Percentiles rank a stretch among this genome's conserved stretches.
Evolutionary conservation across 2,797 vertebrate genomes (phyloP).

Genomic region (Premnoplex brunnescens): DNA sequence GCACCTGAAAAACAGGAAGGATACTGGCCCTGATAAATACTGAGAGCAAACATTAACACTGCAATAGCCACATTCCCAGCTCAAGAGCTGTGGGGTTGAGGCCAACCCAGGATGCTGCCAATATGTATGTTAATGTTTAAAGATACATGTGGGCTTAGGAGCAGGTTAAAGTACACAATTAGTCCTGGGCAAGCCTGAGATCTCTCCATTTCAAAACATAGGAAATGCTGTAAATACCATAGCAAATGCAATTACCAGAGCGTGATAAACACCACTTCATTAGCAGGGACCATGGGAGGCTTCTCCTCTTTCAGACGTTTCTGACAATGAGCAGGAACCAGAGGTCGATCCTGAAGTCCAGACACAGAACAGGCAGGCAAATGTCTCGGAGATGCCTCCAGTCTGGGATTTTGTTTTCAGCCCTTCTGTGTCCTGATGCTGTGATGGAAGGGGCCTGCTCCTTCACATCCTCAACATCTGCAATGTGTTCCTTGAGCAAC

Average conservation of each 20-base stretch:
- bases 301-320: background rate
- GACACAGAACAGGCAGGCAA: background rate
- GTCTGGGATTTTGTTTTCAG: background rate
- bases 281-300: background rate
- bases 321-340: constrained; percentile 16
- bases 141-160: background rate
- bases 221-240: constrained; percentile 49
- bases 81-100: background rate
- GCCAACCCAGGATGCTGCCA: background rate
- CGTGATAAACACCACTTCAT: background rate
- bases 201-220: constrained; percentile 30
- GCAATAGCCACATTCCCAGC: background rate
- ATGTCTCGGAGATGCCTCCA: background rate
- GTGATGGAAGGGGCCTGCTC: background rate
- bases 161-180: background rate
- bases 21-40: background rate
- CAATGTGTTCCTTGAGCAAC: background rate
- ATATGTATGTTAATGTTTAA: background rate
- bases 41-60: background rate
- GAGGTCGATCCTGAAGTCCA: accelerated
- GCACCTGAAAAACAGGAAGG: background rate
- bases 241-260: constrained; percentile 45
- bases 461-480: background rate
- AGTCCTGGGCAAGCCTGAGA: background rate
- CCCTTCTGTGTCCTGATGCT: background rate